These are phyloP conservation scores for Paramuricea clavata DNA, from an alignment of 92 coral and sea anemone genomes.

Conservation along the genomic window DNA sequence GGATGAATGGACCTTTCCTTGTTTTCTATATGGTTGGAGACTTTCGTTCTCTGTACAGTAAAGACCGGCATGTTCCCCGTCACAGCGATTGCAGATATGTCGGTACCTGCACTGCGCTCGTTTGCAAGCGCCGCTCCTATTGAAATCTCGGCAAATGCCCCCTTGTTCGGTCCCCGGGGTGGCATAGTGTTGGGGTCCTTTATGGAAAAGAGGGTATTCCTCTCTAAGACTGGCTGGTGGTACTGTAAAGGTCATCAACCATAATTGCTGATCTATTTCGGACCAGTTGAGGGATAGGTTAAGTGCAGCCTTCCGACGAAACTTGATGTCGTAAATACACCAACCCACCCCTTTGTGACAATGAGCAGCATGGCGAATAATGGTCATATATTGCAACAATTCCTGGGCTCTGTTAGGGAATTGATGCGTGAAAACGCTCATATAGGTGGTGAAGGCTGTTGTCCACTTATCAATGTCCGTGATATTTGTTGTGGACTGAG, in stretches of 20 bases:
- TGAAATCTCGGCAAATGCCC: neutral
- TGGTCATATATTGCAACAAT: conserved; percentile 36
- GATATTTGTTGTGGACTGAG: neutral
- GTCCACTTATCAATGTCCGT: conserved; percentile 61
- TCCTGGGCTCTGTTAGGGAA: conserved; percentile 47
- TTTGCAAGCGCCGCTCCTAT: too few species aligned
- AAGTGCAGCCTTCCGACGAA: conserved; percentile 57
- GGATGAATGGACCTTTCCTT: too few species aligned
- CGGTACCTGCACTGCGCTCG: too few species aligned
- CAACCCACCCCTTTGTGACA: conserved; percentile 61
- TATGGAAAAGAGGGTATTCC: conserved; percentile 66
- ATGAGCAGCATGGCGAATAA: conserved; percentile 61
- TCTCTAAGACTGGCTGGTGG: conserved; percentile 42
- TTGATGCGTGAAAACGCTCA: conserved; percentile 54
- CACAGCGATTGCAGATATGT: too few species aligned
- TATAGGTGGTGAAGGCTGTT: conserved; percentile 56
- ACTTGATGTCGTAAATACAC: conserved; percentile 63
- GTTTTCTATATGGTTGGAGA: too few species aligned
- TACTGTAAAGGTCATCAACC: conserved; percentile 67
- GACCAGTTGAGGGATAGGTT: conserved; percentile 62
- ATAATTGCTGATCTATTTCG: conserved; percentile 53
- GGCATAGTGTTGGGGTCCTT: conserved; percentile 59
- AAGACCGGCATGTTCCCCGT: too few species aligned
- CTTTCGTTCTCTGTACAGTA: too few species aligned
- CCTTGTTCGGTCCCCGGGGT: neutral